Evolutionary conservation across 2,888 invertebrate genomes (phyloP), one percentile per base, ranked within the genome.

Genomic region (Apotomis turbidana): DNA sequence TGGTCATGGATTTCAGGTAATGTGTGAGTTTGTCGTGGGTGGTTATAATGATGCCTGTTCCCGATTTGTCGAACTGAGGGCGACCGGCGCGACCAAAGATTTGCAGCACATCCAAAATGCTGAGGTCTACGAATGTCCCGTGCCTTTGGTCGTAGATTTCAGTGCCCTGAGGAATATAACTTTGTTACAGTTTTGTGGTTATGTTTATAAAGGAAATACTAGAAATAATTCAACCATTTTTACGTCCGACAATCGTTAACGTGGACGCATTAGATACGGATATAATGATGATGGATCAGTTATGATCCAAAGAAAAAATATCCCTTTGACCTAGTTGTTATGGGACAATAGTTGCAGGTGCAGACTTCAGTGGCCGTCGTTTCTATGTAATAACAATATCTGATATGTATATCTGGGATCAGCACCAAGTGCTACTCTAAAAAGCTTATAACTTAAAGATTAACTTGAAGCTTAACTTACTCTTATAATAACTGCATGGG

Each of bases 1-100:
- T 97, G 1, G 98, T 99, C 84, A 99, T 95, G 66, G 99, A 94
- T 0, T 97, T 97, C 71, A 99, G 94, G 85, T 99, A 99, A 84
- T 98, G 98, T 49, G 97, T 95, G 70, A 99, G 94, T 86, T 99
- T 99, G 76, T 97, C 97, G 84, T 98, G 97, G 0, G 96, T 93
- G 0, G 99, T 99, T 62, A 99, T 98, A 72, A 99, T 99, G 52
- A 97, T 97, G 54, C 99, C 99, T 52, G 98, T 97, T 5, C 99
- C 99, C 12, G 97, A 97, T 0, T 95, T 97, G 87, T 99, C 99
- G 89, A 97, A 99, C 90, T 99, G 99, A 0, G 99, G 99, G 2
- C 99, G 95, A 4, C 99, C 99, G 4, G 99, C 99, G 71, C 99
- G 96, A 54, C 99, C 99, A 90, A 99, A 99, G 81, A 99, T 99